Base-by-base conservation (phyloP, 2,113 vertebrate species). In the Benitochromis conjunctus region DNA sequence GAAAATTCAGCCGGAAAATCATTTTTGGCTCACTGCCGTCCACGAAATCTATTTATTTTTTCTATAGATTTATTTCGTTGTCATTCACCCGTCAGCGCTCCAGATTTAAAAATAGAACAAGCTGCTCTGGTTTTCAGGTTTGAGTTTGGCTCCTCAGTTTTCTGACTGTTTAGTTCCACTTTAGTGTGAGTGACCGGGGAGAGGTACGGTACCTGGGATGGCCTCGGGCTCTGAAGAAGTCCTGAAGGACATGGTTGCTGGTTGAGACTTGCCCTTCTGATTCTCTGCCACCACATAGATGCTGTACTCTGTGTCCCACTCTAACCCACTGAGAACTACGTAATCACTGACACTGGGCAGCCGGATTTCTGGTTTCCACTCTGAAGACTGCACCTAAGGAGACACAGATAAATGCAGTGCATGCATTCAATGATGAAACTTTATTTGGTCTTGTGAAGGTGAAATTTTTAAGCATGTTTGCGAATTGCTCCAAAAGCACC, bases 241-340 rank as follows among this genome's bases (percentile, higher is more conserved):
- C 89, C 94, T 96, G 96, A 99, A 98, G 71, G 97, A 95, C 55
- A 98, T 96, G 36, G 90, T 96, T 2, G 97, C 98, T 0, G 98
- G 96, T 18, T 97, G 96, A 11, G 98, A 99, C 46, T 97, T 98
- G 83, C 99, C 99, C 91, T 98, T 98, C 93, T 97, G 95, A 94
- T 99, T 99, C 92, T 98, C 98, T 0, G 99, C 99, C 69, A 98
- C 95, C 94, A 99, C 98, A 1, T 90, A 95, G n/a, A 99, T 96
- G 24, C 96, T 97, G 5, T 99, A 99, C 80, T 99, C 98, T 0
- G 97, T 98, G 43, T 99, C 97, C 98, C 98, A 99, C 8, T 98
- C 97, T 90, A 99, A 94, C 1, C 96, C 93, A 0, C 94, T 97
- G 36, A 99, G 97, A 88, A 97, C 91, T 24, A 97, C 93, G 2